These are phyloP conservation scores for Notiomystis cincta DNA, from an alignment of 2,113 vertebrate genomes.

Conservation along the genomic window DNA sequence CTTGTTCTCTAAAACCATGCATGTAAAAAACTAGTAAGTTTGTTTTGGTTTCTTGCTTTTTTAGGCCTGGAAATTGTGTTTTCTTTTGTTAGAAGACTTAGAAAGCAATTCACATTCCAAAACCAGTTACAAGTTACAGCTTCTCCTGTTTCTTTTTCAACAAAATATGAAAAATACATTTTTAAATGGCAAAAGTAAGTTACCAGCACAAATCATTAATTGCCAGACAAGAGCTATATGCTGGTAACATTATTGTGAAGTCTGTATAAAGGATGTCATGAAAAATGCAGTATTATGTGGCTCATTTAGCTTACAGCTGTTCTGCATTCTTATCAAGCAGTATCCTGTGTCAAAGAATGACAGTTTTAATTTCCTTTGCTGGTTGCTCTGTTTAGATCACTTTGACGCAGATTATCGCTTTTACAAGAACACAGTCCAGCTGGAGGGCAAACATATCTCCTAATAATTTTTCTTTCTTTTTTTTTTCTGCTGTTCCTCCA, in stretches of 20 bases:
- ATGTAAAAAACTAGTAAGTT: not conserved
- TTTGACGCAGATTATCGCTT: conserved; percentile 21
- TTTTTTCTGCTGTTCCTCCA: not conserved
- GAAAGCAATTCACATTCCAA: not conserved
- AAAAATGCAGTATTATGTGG: not conserved
- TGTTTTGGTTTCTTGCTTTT: not conserved
- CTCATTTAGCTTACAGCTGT: conserved; percentile 16
- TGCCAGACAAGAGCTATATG: not conserved
- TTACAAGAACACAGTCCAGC: conserved; percentile 25
- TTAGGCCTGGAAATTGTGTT: not conserved
- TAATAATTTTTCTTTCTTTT: not conserved
- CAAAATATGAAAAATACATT: not conserved
- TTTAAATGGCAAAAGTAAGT: not conserved
- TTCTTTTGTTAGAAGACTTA: conserved; percentile 18
- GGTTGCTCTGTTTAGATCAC: conserved; percentile 15
- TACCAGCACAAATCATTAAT: not conserved
- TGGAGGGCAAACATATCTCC: conserved; percentile 2
- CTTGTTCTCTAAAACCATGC: not conserved
- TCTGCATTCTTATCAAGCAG: not conserved
- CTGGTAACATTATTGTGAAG: not conserved
- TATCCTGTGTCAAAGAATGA: conserved; percentile 3
- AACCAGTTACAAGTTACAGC: not conserved
- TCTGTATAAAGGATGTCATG: not conserved
- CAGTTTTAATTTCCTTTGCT: conserved; percentile 21
- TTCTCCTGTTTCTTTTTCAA: not conserved